Percentiles rank a stretch among this genome's conserved stretches.
These are phyloP conservation scores for Myotis planiceps DNA, from an alignment of 2,797 vertebrate species.

Conservation along the genomic window DNA sequence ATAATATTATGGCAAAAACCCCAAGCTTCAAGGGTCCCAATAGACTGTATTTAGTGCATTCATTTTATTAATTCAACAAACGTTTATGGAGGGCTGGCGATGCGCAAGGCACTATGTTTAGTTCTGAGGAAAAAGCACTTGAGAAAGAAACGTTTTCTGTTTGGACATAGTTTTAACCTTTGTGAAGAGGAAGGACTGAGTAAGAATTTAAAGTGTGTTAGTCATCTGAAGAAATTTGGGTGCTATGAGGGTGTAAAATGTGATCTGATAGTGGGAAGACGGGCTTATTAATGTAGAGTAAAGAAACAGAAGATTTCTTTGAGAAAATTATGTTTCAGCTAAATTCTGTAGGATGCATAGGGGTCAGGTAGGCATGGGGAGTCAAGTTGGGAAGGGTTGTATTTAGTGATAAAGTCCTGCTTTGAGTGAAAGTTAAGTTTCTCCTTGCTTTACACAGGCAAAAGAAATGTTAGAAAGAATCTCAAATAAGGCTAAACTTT, in stretches of 20 bases:
- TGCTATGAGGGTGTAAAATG: neutral
- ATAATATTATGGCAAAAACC: neutral
- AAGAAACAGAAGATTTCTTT: neutral
- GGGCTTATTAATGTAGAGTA: neutral
- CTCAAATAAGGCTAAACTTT: neutral
- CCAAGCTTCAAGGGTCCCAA: neutral
- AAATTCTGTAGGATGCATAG: neutral
- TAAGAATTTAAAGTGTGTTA: neutral
- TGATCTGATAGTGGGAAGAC: neutral
- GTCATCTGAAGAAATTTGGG: neutral
- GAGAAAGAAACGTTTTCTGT: neutral
- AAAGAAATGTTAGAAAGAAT: neutral
- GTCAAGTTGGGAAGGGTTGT: neutral
- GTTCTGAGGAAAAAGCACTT: neutral
- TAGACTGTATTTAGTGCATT: neutral
- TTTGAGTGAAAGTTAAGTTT: neutral
- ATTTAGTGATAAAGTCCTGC: neutral
- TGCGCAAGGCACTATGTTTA: neutral
- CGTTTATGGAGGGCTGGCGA: neutral
- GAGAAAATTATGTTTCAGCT: conserved; percentile 1
- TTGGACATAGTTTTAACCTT: neutral
- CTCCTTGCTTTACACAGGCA: neutral
- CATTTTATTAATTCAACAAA: neutral
- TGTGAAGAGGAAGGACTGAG: neutral
- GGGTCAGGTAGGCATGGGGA: neutral